These are phyloP conservation scores for Euproctis similis DNA, from an alignment of 2,888 invertebrate genomes.

Conservation along the genomic window DNA sequence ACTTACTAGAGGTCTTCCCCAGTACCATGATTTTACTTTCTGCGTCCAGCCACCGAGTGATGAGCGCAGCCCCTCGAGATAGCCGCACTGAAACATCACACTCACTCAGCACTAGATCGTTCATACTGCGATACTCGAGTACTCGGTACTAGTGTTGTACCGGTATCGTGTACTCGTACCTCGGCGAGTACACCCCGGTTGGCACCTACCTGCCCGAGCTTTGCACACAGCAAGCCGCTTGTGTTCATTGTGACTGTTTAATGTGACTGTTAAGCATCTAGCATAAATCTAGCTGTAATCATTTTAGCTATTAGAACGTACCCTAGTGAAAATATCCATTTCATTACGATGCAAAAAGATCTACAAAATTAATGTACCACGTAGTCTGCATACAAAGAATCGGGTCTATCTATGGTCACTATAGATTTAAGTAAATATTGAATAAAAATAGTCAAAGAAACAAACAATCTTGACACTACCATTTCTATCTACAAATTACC, in stretches of 20 bases:
- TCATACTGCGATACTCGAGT: constrained; percentile 28
- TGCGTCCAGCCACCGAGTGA: constrained; percentile 97
- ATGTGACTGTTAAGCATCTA: constrained; percentile 47
- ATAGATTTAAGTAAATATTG: constrained; percentile 15
- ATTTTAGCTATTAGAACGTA: constrained; percentile 33
- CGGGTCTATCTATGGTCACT: constrained; percentile 9
- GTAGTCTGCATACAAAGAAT: constrained; percentile 19
- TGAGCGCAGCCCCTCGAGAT: constrained; percentile 94
- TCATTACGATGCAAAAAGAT: constrained; percentile 20
- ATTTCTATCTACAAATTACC: no score
- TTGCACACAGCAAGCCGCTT: constrained; percentile 24
- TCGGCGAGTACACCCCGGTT: constrained; percentile 4
- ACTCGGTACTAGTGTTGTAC: not conserved
- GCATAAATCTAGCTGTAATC: constrained; percentile 36
- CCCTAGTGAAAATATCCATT: constrained; percentile 18
- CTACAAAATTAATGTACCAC: constrained; percentile 19
- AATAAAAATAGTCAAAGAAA: constrained; percentile 11
- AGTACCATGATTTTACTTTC: constrained; percentile 98
- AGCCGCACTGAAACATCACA: constrained; percentile 88
- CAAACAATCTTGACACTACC: no score
- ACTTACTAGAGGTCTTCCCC: constrained; percentile 98
- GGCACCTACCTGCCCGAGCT: constrained; percentile 20
- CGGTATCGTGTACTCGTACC: no score
- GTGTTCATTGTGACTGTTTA: constrained; percentile 45
- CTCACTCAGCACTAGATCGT: constrained; percentile 66